Base-by-base conservation (phyloP, 2,113 vertebrate species). In the Chloropsis cyanopogon region DNA sequence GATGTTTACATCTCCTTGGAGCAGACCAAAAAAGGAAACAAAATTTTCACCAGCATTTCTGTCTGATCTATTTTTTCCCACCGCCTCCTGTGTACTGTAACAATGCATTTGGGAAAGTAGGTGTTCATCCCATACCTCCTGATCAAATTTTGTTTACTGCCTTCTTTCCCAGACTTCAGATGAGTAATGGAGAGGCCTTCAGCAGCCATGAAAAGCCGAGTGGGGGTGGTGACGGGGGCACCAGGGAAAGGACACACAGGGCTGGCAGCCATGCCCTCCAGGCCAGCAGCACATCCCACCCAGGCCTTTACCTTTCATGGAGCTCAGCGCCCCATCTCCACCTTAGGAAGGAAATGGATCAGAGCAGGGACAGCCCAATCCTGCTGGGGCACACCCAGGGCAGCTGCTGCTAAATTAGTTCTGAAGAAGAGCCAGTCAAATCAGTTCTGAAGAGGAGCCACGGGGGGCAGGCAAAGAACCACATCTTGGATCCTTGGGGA, bases 81-180 rank as follows among this genome's bases (percentile, higher is more conserved):
- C 85, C 68, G 1, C 92, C 90, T 91, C 85, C 69, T 81, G 14
- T 78, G 85, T 70, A 56, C 79, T 31, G 37, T 83, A 93, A 96
- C 87, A 96, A 96, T 95, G 59, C 60, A 31, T 90, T 95, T 86
- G 71, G 68, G 86, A 44, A 88, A 94, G 89, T 78, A 86, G 72
- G 68, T 89, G 91, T 95, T 96, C 88, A 95, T 93, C 76, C 60
- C 82, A 75, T 94, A 83, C 44, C 85, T 95, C 90, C 95, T 90
- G 85, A 96, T 95, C 93, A 96, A 95, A 88, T 95, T 93, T 83
- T 96, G 93, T 95, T 96, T 95, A 96, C 79, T 33, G 31, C 56
- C 68, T 90, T 81, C 87, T 96, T 93, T 80, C 84, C 75, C 78
- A 82, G 90, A 26, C 87, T 80, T 70, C 24, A 4, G 16, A 52